These are phyloP conservation scores for Megamerina dolium DNA, from an alignment of 2,888 invertebrate species.

Conservation along the genomic window DNA sequence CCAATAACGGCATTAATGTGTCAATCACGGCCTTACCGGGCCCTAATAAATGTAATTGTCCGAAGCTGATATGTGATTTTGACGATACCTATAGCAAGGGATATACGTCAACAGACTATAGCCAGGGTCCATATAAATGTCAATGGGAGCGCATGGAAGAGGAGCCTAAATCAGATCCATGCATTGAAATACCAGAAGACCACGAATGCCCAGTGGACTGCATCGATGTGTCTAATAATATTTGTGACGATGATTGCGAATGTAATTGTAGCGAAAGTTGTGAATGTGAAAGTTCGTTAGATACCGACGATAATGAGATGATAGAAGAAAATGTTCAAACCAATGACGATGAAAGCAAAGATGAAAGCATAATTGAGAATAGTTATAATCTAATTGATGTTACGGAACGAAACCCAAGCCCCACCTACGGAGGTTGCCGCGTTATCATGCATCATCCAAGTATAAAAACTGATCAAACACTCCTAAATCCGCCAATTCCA, in stretches of 20 bases:
- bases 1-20: not conserved
- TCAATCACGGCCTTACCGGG: slow-evolving; percentile 24
- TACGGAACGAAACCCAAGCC: too few species aligned
- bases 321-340: not conserved
- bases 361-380: too few species aligned
- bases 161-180: slow-evolving; percentile 14
- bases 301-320: slow-evolving; percentile 8
- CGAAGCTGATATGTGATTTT: slow-evolving; percentile 37
- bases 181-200: slow-evolving; percentile 24
- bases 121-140: slow-evolving; percentile 39
- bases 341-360: too few species aligned
- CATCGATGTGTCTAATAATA: slow-evolving; percentile 4
- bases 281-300: slow-evolving; percentile 13
- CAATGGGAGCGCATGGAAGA: slow-evolving; percentile 34
- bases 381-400: too few species aligned
- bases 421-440: too few species aligned
- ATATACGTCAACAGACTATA: slow-evolving; percentile 31
- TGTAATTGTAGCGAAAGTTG: slow-evolving; percentile 20
- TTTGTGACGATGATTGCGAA: slow-evolving; percentile 18
- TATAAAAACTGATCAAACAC: too few species aligned
- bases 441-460: too few species aligned
- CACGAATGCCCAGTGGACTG: slow-evolving; percentile 42
- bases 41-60: slow-evolving; percentile 29
- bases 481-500: too few species aligned
- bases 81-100: slow-evolving; percentile 32